These are phyloP conservation scores for Microcaecilia unicolor DNA, from an alignment of 2,797 vertebrate species.

Conservation along the genomic window DNA sequence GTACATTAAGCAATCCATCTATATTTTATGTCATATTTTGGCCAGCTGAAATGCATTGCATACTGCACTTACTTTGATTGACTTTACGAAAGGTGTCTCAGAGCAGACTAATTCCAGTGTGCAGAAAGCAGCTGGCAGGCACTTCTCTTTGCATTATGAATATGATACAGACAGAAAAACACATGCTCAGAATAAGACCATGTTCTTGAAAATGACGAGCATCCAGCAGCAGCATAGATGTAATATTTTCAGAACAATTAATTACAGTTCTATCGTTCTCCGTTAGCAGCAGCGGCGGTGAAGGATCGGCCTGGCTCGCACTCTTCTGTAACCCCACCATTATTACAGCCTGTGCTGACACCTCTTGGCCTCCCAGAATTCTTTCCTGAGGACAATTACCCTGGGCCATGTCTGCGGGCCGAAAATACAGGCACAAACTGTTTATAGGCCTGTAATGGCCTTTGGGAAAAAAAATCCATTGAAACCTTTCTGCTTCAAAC, in stretches of 20 bases:
- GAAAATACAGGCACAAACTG: too few species aligned
- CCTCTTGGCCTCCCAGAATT: constrained; percentile 11
- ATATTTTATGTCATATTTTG: constrained; percentile 19
- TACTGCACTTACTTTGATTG: constrained; percentile 6
- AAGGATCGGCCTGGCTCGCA: too few species aligned
- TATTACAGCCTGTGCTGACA: constrained; percentile 12
- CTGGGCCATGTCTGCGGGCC: too few species aligned
- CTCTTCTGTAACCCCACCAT: constrained; percentile 14
- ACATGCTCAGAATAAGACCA: not conserved
- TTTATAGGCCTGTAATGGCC: too few species aligned
- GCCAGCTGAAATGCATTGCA: constrained; percentile 1
- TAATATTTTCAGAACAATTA: too few species aligned
- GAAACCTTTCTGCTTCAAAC: too few species aligned
- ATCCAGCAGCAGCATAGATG: too few species aligned
- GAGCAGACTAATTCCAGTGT: not conserved
- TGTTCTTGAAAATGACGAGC: constrained; percentile 7
- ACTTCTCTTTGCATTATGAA: not conserved
- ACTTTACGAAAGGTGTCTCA: constrained; percentile 9
- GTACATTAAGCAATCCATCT: constrained; percentile 23
- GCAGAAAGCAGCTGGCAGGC: constrained; percentile 12
- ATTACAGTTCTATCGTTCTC: too few species aligned
- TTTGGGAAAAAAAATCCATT: too few species aligned
- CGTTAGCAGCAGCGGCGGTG: too few species aligned
- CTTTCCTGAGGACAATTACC: constrained; percentile 6
- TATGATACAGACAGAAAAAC: not conserved